Evolutionary conservation across 2,113 vertebrate species (phyloP).

Genomic region (Hemichromis elongatus): DNA sequence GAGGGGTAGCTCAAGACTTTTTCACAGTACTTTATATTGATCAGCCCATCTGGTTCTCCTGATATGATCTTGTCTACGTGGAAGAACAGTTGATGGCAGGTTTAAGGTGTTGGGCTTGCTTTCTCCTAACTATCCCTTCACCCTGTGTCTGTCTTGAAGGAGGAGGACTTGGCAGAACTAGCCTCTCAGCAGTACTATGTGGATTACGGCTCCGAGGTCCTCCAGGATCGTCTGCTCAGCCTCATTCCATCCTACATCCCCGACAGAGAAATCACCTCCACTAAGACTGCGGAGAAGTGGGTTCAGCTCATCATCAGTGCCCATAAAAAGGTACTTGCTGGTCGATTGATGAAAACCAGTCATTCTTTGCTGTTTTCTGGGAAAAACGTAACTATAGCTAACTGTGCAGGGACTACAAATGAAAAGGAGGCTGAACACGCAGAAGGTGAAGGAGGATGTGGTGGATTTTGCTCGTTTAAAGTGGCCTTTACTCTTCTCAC

Average conservation of each 20-base stretch:
- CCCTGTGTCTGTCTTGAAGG: constrained; percentile 57
- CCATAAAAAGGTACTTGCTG: constrained; percentile 86
- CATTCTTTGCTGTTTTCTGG: not conserved
- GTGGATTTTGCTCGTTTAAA: constrained; percentile 97
- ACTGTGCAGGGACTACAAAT: constrained; percentile 83
- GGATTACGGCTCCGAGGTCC: constrained; percentile 89
- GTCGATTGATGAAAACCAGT: accelerated
- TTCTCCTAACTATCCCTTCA: not conserved
- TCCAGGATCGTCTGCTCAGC: constrained; percentile 86
- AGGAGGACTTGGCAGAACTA: constrained; percentile 93
- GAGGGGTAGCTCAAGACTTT: not conserved
- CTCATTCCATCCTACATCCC: constrained; percentile 96
- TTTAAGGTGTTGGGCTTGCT: not conserved
- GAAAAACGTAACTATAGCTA: accelerated
- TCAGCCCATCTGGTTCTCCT: not conserved
- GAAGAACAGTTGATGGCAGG: accelerated
- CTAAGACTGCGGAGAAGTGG: constrained; percentile 92
- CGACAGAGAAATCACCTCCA: constrained; percentile 87
- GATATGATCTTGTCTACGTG: accelerated
- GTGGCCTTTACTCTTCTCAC: constrained; percentile 97
- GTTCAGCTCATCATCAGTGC: constrained; percentile 85
- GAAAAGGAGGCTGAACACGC: constrained; percentile 83
- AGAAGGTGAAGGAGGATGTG: constrained; percentile 94
- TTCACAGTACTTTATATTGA: not conserved
- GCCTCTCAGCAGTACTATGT: constrained; percentile 96